A percentile compares a stretch with the other conserved stretches of the same genome.
Evolutionary conservation across 2,888 invertebrate genomes (phyloP).

Genomic region (Ophion slaviceki): DNA sequence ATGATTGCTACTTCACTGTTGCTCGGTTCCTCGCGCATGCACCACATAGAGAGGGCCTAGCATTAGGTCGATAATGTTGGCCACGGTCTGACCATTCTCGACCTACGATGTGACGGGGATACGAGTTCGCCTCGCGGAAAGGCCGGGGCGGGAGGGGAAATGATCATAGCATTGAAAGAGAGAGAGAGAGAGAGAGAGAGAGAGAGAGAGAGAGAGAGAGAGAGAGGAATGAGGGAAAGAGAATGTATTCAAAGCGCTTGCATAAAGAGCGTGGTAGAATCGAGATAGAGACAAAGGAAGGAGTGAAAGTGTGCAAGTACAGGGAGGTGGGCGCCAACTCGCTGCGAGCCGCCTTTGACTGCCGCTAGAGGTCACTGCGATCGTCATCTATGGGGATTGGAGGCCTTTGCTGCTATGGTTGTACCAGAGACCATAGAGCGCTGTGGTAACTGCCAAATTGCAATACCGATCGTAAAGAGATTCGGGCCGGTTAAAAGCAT

Average conservation of each 20-base stretch:
- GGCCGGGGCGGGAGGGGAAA: neutral
- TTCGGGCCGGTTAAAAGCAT: neutral
- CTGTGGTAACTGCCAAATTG: neutral
- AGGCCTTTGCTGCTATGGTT: neutral
- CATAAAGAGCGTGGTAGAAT: neutral
- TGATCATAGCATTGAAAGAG: neutral
- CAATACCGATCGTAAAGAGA: neutral
- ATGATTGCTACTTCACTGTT: conserved; percentile 30
- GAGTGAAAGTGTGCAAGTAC: neutral
- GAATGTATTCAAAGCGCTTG: neutral
- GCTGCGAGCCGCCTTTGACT: neutral
- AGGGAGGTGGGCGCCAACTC: neutral
- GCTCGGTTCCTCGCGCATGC: conserved; percentile 63
- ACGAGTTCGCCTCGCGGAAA: conserved; percentile 24
- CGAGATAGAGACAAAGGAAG: neutral
- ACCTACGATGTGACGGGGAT: conserved; percentile 36
- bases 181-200: conserved; percentile 55
- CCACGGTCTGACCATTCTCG: conserved; percentile 60
- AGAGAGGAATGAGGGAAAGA: neutral
- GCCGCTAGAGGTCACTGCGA: neutral
- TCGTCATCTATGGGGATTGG: neutral
- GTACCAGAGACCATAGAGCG: neutral
- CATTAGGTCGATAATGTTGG: conserved; percentile 55
- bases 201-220: conserved; percentile 39
- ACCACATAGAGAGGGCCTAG: conserved; percentile 54